Conservation (phyloP, 1,140 invertebrate genomes). For the Epicauta chinensis region DNA sequence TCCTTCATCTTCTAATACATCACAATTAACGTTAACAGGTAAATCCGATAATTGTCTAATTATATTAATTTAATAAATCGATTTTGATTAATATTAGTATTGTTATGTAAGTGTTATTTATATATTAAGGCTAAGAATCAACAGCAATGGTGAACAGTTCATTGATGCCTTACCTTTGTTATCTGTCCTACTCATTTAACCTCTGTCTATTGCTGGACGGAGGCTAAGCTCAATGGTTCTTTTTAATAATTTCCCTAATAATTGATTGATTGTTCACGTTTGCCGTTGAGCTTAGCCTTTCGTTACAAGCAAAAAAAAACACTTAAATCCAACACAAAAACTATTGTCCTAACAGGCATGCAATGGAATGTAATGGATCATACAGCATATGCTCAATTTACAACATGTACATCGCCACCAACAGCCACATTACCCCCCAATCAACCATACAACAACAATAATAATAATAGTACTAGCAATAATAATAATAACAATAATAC, state of each 20-base stretch:
- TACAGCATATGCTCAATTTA: slow-evolving; percentile 54
- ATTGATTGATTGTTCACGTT: slow-evolving; percentile 33
- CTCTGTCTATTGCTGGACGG: slow-evolving; percentile 24
- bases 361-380: slow-evolving; percentile 65
- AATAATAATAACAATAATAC: not conserved
- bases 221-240: slow-evolving; percentile 33
- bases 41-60: slow-evolving; percentile 16
- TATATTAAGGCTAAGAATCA: slow-evolving; percentile 36
- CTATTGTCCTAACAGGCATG: slow-evolving; percentile 52
- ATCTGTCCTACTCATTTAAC: slow-evolving; percentile 7
- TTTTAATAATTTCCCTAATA: slow-evolving; percentile 1
- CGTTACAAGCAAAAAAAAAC: slow-evolving; percentile 1
- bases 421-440: slow-evolving; percentile 19
- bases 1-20: slow-evolving; percentile 20
- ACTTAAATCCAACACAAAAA: slow-evolving; percentile 6
- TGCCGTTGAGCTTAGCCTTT: slow-evolving; percentile 41
- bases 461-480: not conserved
- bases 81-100: not conserved
- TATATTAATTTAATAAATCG: not conserved
- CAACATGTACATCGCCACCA: slow-evolving; percentile 39
- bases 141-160: slow-evolving; percentile 36
- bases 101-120: not conserved
- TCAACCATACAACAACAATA: not conserved
- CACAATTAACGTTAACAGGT: slow-evolving; percentile 29
- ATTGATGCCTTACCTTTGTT: slow-evolving; percentile 5